Base-by-base conservation (phyloP, 1,140 invertebrate species). In the Neodiprion virginianus region DNA sequence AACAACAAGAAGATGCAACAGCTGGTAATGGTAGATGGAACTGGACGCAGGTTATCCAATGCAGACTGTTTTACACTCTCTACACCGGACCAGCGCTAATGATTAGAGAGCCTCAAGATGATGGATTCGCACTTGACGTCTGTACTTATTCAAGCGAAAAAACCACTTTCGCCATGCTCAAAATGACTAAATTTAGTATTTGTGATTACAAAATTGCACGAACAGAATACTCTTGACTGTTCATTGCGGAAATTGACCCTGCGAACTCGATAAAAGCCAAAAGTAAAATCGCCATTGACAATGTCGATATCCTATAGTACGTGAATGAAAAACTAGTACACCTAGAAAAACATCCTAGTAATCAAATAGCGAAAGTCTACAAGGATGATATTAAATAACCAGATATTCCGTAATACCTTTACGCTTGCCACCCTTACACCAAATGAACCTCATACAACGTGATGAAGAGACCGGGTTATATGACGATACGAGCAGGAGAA, bases 261-360 rank as follows among this genome's bases (percentile, higher is more conserved):
- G 69, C 21, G 8, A 14, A 67, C 0, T 23, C 69, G 0, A 71
- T 76, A 3, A 17, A 3, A 8, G 67, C 53, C 49, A 50, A n/a
- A 0, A 21, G 53, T 8, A 7, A 9, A 17, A 11, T 71, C 0
- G 5, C 66, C 0, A 68, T 74, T 0, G 67, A 78, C 17, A 79
- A 80, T 66, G 23, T 82, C 1, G 77, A 80, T 49, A 65, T 81
- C 7, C 79, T 81, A 47, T 65, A 70, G 0, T 81, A 79, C 66
- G 74, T 78, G 1, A 77, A 79, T 40, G 75, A 75, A 0, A 78
- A 79, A 68, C 76, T 79, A 48, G 68, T 78, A 11, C 78, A 72
- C 21, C 67, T 76, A 1, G 74, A 79, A 48, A 73, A 67, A 48
- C 78, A 77, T 14, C 69, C 75, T 0, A 10, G 73, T 50, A 50